A percentile compares a stretch with the other conserved stretches of the same genome.
Evolutionary conservation across 2,888 invertebrate genomes (phyloP).

Genomic region (Plemyria rubiginata): DNA sequence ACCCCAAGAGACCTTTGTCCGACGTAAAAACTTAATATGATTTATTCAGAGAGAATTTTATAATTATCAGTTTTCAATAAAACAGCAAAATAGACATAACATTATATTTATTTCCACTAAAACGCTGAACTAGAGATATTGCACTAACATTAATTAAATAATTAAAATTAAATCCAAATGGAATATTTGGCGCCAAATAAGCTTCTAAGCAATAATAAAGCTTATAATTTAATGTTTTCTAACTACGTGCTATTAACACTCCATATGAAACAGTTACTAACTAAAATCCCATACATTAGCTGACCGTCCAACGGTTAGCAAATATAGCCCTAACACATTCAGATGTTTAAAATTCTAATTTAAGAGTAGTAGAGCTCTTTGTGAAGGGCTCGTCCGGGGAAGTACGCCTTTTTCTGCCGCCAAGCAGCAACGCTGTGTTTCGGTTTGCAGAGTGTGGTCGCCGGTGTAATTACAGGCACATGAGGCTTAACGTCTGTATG

Average conservation of each 20-base stretch:
- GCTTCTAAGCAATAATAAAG: conserved; percentile 37
- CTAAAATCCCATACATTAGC: not conserved
- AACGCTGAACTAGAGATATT: conserved; percentile 67
- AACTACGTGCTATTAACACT: conserved; percentile 13
- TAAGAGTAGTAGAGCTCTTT: no score
- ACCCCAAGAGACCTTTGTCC: no score
- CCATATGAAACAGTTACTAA: conserved; percentile 11
- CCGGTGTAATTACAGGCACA: no score
- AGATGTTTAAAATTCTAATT: no score
- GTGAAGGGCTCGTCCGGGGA: no score
- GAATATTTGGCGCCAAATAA: conserved; percentile 59
- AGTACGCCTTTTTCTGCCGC: no score
- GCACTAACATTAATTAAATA: conserved; percentile 58
- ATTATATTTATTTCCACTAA: conserved; percentile 60
- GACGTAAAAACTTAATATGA: no score
- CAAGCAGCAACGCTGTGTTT: no score
- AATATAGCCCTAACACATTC: not conserved
- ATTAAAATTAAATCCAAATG: conserved; percentile 49
- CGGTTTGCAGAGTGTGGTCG: no score
- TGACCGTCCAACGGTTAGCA: no score
- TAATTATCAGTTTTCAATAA: conserved; percentile 11
- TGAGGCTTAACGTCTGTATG: no score
- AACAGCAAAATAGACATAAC: conserved; percentile 50
- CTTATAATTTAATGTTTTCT: conserved; percentile 32
- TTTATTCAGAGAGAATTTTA: no score